These are phyloP conservation scores for Radopholus similis DNA, from an alignment of 1,140 invertebrate species.

Conservation along the genomic window DNA sequence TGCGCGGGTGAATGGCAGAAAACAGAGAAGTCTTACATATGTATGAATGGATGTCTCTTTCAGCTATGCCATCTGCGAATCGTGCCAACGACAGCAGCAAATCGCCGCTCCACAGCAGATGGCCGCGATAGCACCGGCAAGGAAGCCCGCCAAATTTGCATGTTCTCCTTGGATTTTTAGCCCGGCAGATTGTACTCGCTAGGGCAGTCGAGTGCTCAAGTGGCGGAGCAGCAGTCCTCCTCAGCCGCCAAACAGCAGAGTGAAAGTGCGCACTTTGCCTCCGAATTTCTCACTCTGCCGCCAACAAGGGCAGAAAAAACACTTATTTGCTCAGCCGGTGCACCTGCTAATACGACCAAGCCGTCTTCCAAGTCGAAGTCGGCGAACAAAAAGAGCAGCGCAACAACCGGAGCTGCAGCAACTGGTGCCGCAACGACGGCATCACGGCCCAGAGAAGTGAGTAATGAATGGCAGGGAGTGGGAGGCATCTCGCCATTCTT, in stretches of 20 bases:
- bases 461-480: slow-evolving; percentile 14
- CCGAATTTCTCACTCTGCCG: too few relatives aligned
- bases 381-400: slow-evolving; percentile 21
- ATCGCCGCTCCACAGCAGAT: neutral
- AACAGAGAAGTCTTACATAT: neutral
- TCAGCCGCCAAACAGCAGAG: too few relatives aligned
- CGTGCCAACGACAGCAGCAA: slow-evolving; percentile 1
- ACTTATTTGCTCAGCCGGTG: too few relatives aligned
- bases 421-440: neutral
- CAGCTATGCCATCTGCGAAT: neutral
- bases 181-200: too few relatives aligned
- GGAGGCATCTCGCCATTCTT: neutral
- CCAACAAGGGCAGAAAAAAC: too few relatives aligned
- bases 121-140: neutral
- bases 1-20: neutral
- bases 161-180: too few relatives aligned
- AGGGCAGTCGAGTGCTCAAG: too few relatives aligned
- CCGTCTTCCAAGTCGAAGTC: slow-evolving; percentile 2
- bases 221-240: too few relatives aligned
- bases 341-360: too few relatives aligned
- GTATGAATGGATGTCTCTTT: neutral
- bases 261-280: too few relatives aligned
- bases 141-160: neutral
- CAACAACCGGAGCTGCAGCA: too few relatives aligned
- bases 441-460: slow-evolving; percentile 1